Base-by-base conservation (phyloP, 2,113 vertebrate species). In the Oreotragus oreotragus region DNA sequence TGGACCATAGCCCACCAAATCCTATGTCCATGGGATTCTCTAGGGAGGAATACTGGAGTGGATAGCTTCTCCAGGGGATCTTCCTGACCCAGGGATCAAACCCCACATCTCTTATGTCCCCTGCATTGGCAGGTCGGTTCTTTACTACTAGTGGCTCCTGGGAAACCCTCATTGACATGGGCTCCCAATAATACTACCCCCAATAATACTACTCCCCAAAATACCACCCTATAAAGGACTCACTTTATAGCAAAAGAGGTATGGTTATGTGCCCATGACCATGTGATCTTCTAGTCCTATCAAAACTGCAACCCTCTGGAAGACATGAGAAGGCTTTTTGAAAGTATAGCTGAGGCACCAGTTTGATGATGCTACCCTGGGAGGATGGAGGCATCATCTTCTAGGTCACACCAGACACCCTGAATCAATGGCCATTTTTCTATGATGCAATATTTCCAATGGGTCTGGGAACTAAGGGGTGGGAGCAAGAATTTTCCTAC, bases 51-150 rank as follows among this genome's bases (percentile, higher is more conserved):
- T 73, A 39, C 36, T 39, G 36, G 11, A 39, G 36, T 39, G 19
- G 11, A 25, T 73, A 43, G 23, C 70, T 73, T 43, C 70, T 43
- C 36, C 70, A 73, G 36, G 70, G 21, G 5, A 73, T 73, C 70
- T 43, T 73, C 70, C 70, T 43, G 36, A 73, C 21, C 21, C 70
- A 73, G 70, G 70, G 21, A 25, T 73, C 36, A 73, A 73, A 73
- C 10, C 11, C 70, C 0, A 0, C 70, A 7, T 73, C 36, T 73
- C 36, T 73, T 43, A 43, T 0, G 0, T 43, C 36, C 25, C 23
- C 23, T 43, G 70, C 70, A 39, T 43, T 73, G 36, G 70, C 21
- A 73, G 70, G 36, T 0, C 0, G 36, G 23, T 73, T 73, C 28
- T 73, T 43, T 73, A 73, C 0, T 21, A 43, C 36, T 43, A 73